A percentile compares a stretch with the other conserved stretches of the same genome.
These are phyloP conservation scores for Leptoteleia sp. DNA, from an alignment of 1,140 invertebrate genomes.

Conservation along the genomic window DNA sequence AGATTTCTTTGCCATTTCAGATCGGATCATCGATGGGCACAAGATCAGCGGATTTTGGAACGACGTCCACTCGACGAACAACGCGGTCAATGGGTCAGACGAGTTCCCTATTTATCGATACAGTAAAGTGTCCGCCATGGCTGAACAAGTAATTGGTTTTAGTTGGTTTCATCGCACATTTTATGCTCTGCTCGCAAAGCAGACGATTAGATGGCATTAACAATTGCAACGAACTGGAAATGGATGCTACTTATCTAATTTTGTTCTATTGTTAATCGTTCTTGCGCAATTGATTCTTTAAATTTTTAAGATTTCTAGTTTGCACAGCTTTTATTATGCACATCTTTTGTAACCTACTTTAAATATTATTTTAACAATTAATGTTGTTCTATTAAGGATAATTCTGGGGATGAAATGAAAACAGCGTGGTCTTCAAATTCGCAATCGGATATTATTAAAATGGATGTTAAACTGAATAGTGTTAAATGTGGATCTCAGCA, in stretches of 20 bases:
- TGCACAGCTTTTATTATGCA: too few species aligned
- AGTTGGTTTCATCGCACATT: not conserved
- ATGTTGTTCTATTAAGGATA: conserved; percentile 54
- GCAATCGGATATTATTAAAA: conserved; percentile 64
- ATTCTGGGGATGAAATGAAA: conserved; percentile 72
- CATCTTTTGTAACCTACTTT: too few species aligned
- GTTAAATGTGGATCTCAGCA: conserved; percentile 66
- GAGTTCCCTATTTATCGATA: conserved; percentile 68
- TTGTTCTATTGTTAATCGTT: not conserved
- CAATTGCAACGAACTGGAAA: not conserved
- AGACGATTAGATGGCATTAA: not conserved
- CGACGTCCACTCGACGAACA: conserved; percentile 64
- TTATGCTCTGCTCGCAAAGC: not conserved
- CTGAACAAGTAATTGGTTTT: conserved; percentile 70
- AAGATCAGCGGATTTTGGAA: conserved; percentile 70
- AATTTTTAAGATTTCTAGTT: too few species aligned
- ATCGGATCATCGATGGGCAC: conserved; percentile 64
- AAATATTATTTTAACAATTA: not conserved
- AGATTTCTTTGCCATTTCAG: conserved; percentile 52
- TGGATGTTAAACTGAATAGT: conserved; percentile 64
- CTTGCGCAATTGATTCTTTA: too few species aligned
- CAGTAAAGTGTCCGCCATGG: conserved; percentile 68
- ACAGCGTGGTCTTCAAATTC: conserved; percentile 67
- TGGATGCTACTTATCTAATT: not conserved
- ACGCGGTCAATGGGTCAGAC: conserved; percentile 68